Evolutionary conservation across 1,140 invertebrate species (phyloP).

Genomic region (Myzus persicae): DNA sequence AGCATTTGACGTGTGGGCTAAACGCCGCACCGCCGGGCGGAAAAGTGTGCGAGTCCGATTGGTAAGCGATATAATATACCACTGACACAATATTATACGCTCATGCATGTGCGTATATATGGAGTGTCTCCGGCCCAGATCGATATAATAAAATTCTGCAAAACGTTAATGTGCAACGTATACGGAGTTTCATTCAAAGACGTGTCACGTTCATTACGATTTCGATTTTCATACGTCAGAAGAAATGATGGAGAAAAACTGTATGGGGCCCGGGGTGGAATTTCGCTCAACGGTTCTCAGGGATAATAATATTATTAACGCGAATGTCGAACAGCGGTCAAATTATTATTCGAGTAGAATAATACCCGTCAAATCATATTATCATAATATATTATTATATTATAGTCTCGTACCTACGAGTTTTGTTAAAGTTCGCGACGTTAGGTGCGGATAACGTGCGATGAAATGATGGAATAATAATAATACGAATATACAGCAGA

Average conservation of each 20-base stretch:
- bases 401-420: no score
- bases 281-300: background rate
- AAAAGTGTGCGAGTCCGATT: background rate
- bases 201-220: background rate
- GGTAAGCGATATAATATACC: background rate
- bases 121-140: background rate
- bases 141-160: background rate
- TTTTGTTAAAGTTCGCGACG: no score
- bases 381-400: no score
- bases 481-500: no score
- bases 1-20: background rate
- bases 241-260: background rate
- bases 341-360: no score
- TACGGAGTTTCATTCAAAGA: no score
- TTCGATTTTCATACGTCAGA: background rate
- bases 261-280: background rate
- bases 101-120: no score
- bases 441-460: no score
- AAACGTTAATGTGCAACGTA: background rate
- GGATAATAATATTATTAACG: background rate
- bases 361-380: no score
- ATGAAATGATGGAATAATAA: no score
- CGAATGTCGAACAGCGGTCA: background rate
- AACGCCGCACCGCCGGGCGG: no score
- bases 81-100: background rate